These are phyloP conservation scores for Phaedon cochleariae DNA, from an alignment of 2,888 invertebrate genomes.

Conservation along the genomic window DNA sequence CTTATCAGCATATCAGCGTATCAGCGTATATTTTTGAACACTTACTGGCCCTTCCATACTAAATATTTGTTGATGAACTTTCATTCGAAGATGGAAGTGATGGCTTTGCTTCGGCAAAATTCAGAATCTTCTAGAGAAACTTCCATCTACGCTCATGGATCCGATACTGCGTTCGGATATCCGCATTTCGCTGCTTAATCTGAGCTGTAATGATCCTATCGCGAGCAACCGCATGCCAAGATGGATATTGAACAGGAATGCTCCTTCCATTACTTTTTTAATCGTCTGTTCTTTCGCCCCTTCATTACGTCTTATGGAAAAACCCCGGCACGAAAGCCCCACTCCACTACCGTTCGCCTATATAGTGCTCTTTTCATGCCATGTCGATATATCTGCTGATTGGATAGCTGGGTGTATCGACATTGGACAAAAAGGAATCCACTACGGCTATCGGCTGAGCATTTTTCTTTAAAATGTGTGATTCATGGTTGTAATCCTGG, in stretches of 20 bases:
- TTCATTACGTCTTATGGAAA: constrained; percentile 26
- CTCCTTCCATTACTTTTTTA: constrained; percentile 36
- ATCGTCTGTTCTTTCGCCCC: constrained; percentile 23
- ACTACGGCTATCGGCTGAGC: no score
- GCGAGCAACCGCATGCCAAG: constrained; percentile 38
- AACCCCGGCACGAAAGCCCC: neutral
- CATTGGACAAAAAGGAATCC: no score
- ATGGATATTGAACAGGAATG: constrained; percentile 37
- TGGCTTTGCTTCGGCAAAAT: no score
- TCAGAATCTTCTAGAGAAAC: no score
- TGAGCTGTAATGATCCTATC: constrained; percentile 51
- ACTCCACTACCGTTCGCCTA: neutral
- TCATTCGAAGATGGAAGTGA: no score
- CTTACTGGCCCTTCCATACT: no score
- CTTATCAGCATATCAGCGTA: no score
- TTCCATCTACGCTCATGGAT: constrained; percentile 31
- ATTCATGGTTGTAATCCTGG: no score
- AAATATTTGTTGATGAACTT: no score
- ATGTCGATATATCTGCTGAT: neutral
- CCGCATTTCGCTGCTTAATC: constrained; percentile 50
- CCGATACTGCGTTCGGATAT: constrained; percentile 44
- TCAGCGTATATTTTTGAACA: no score
- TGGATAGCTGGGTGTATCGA: neutral
- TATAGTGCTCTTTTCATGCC: neutral
- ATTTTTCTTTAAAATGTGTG: no score